Base-by-base conservation (phyloP, 2,888 invertebrate genomes). In the Philhelius pedissequus region DNA sequence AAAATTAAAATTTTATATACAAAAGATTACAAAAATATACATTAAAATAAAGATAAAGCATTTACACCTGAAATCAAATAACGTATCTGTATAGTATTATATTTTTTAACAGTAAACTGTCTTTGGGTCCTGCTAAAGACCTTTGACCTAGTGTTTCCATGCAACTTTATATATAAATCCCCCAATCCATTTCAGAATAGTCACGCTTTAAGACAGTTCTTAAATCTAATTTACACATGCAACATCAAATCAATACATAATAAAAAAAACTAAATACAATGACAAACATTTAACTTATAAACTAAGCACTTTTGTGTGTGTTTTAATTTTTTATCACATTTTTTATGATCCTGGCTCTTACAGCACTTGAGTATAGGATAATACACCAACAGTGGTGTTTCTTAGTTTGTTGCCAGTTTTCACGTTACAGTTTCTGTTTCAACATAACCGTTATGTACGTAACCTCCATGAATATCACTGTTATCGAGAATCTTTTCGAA, bases 401-500 rank as follows among this genome's bases (percentile, higher is more conserved):
- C n/a, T n/a, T 0, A 35, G 13, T 27, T n/a, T n/a, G 30, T 35
- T 64, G 68, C 13, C 13, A 22, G 13, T 56, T 18, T 25, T 87
- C 78, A 87, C 45, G 87, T 86, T 43, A 50, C 38, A 11, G 88
- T 88, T 76, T 88, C 89, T 4, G 90, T 90, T 88, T 91, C 91
- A 70, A 90, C 88, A 73, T 88, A 91, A 56, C 89, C 89, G 35
- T 88, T 89, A 40, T 91, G 91, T 4, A 89, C 86, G 35, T 90
- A 90, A 35, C 91, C 91, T 2, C 89, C 86, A 0, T 64, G 50
- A 8, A 50, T 52, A 30, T 89, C 88, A 70, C 87, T 88, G 22
- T 79, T 88, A 62, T 91, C 91, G 27, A 91, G 86, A 56, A 91
- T 90, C 50, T 89, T 89, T 86, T 91, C 91, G 40, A 91, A 91